A percentile compares a stretch with the other conserved stretches of the same genome.
phyloP scores from a whole-genome alignment of 2,888 invertebrate genomes.

The Cerastis rubricosa region DNA sequence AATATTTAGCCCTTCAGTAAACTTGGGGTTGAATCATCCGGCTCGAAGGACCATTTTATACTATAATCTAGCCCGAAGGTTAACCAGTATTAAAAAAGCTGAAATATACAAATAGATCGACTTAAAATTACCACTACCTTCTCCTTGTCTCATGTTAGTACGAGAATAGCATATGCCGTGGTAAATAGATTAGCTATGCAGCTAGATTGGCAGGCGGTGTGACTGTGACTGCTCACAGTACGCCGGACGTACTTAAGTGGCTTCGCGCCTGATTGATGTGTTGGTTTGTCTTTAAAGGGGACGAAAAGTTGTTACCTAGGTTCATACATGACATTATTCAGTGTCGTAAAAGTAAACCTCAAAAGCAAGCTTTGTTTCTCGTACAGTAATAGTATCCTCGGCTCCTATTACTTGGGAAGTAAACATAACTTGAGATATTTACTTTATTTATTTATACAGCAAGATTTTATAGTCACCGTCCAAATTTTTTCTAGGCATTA shows the following conservation, averaged over 20 bases:
- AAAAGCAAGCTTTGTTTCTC: neutral
- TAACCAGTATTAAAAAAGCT: neutral
- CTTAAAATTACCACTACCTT: neutral
- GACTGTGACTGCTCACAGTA: constrained; percentile 16
- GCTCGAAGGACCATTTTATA: neutral
- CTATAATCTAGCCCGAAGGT: neutral
- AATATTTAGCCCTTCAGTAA: neutral
- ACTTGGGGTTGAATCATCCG: neutral
- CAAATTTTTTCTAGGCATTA: no score
- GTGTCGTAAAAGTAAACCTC: neutral
- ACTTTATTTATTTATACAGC: no score
- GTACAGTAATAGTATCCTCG: neutral
- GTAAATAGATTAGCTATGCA: constrained; percentile 27
- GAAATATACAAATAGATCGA: neutral
- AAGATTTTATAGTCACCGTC: no score
- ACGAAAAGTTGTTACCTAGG: neutral
- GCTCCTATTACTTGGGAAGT: neutral
- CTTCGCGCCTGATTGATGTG: neutral
- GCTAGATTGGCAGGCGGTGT: constrained; percentile 13
- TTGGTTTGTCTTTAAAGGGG: neutral
- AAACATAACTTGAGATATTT: no score
- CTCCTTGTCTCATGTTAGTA: neutral
- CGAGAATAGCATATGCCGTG: constrained; percentile 9
- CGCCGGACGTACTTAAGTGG: constrained; percentile 9
- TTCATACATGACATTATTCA: neutral